A percentile compares a stretch with the other conserved stretches of the same genome.
Evolutionary conservation across 1,140 invertebrate species (phyloP).

Genomic region (Trissolcus basalis): DNA sequence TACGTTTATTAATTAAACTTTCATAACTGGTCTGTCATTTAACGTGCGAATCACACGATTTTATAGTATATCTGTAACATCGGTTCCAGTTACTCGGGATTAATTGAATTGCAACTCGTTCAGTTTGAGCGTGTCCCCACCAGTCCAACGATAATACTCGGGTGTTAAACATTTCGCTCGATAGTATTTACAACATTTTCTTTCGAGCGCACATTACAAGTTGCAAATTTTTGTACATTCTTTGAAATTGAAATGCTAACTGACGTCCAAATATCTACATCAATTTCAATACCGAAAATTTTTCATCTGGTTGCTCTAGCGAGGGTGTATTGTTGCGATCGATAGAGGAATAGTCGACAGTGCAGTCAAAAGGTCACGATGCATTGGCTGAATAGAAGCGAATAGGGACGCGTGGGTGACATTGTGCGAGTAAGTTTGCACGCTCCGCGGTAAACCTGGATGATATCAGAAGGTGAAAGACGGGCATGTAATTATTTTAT

Average conservation of each 20-base stretch:
- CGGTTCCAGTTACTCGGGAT: slow-evolving; percentile 12
- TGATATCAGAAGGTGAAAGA: slow-evolving; percentile 66
- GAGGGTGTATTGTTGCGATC: not conserved
- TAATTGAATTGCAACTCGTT: slow-evolving; percentile 28
- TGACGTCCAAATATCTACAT: not conserved
- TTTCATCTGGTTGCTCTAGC: not conserved
- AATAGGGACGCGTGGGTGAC: slow-evolving; percentile 63
- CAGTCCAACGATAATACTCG: slow-evolving; percentile 1
- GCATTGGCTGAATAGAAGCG: slow-evolving; percentile 13
- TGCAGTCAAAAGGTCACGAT: slow-evolving; percentile 35
- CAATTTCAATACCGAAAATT: not conserved
- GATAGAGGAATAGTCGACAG: too few species aligned
- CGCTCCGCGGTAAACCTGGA: slow-evolving; percentile 46
- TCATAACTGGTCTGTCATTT: slow-evolving; percentile 25
- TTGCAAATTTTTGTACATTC: too few species aligned
- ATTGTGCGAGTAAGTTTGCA: slow-evolving; percentile 67
- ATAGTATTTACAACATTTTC: too few species aligned
- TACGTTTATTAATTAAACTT: slow-evolving; percentile 36
- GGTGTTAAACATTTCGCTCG: too few species aligned
- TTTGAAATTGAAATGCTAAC: not conserved
- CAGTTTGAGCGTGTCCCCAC: slow-evolving; percentile 3
- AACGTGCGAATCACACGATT: slow-evolving; percentile 1
- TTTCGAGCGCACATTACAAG: too few species aligned
- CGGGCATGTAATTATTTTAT: slow-evolving; percentile 70
- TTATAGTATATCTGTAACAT: not conserved